Base-by-base conservation (phyloP, 1,140 invertebrate genomes). In the Heliothis subflexa region DNA sequence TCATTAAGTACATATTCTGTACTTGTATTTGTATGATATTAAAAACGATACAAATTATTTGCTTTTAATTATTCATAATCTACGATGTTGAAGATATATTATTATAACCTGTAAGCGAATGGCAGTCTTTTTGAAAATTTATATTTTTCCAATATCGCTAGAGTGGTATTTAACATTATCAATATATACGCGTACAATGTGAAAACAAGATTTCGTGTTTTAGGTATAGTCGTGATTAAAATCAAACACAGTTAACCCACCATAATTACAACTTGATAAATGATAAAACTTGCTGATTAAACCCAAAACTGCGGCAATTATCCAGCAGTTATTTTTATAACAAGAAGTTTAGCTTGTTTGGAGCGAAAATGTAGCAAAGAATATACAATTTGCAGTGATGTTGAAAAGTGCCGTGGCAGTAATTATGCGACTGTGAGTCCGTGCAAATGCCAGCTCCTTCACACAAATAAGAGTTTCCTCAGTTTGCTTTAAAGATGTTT, bases 391-490 rank as follows among this genome's bases (percentile, higher is more conserved):
- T 54, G 68, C 49, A 54, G 68, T 47, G 68, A 54, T 71, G 68
- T 54, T 54, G 68, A 54, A 54, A 54, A 71, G 68, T 54, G 68
- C 45, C 68, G 68, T 54, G 4, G 11, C 68, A 71, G 68, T 71
- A 71, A 71, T 71, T 71, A 71, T 71, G 50, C 68, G 18, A 54
- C 68, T 71, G 68, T 71, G 68, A 71, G 50, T 33, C 68, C 25
- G 68, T 71, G 68, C 40, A 71, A 71, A 71, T 52, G 66, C 45
- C 49, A 71, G 50, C 49, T 54, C 68, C 49, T 54, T 71, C 68
- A 54, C 49, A 71, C 3, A 40, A 25, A 33, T 28, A 54, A n/a
- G 25, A 71, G 25, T 33, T n/a, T 54, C 16, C 50, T 71, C 68
- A 47, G 21, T 54, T 54, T 68, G 49, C 64, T 25, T 71, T 52